Evolutionary conservation across 2,888 invertebrate species (phyloP).

Genomic region (Phalera bucephala): DNA sequence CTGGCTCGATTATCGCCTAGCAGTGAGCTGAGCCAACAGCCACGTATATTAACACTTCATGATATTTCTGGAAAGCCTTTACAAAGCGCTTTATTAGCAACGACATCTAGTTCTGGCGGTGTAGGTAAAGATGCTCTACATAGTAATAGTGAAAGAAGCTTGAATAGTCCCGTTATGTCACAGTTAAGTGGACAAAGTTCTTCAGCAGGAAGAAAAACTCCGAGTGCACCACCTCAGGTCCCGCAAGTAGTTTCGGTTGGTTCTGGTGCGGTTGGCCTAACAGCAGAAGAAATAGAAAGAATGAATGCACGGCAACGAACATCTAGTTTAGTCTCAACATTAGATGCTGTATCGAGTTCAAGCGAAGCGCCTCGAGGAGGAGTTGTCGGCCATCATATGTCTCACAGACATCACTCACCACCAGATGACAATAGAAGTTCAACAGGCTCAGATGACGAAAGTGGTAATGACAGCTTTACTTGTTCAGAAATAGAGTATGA

Average conservation of each 20-base stretch:
- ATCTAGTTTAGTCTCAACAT: constrained; percentile 94
- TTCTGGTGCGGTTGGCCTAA: constrained; percentile 90
- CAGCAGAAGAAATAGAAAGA: constrained; percentile 96
- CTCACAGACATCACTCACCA: constrained; percentile 88
- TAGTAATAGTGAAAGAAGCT: constrained; percentile 94
- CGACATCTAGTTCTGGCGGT: constrained; percentile 94
- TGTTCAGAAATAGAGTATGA: constrained; percentile 99
- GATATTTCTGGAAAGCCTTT: constrained; percentile 97
- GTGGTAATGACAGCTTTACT: constrained; percentile 98
- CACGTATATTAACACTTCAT: constrained; percentile 95
- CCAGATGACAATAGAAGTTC: constrained; percentile 90
- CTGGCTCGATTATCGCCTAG: constrained; percentile 95
- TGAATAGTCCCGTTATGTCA: constrained; percentile 96
- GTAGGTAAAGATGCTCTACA: constrained; percentile 94
- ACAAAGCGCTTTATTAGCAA: constrained; percentile 94
- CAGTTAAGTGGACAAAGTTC: constrained; percentile 94
- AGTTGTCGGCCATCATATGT: constrained; percentile 86
- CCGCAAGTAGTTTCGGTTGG: constrained; percentile 87
- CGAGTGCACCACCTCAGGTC: constrained; percentile 86
- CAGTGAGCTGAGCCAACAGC: constrained; percentile 96
- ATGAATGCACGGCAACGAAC: constrained; percentile 94
- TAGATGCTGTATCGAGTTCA: constrained; percentile 96
- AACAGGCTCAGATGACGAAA: constrained; percentile 93
- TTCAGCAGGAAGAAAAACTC: constrained; percentile 89
- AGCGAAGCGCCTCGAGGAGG: constrained; percentile 90